phyloP scores from a whole-genome alignment of 2,797 vertebrate genomes.

The Acanthis flammea region DNA sequence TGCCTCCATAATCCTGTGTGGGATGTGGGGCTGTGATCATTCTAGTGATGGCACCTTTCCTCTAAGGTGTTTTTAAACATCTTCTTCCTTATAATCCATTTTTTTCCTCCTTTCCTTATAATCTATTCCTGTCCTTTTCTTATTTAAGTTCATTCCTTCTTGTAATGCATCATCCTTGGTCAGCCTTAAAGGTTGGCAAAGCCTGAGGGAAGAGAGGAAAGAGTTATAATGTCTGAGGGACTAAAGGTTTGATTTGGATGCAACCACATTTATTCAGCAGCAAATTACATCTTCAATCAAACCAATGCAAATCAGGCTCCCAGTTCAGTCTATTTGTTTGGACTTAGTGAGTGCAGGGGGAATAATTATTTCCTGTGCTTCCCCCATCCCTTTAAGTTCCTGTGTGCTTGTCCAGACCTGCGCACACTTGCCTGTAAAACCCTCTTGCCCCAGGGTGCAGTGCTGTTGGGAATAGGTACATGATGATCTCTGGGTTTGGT shows the following conservation, averaged over 20 bases:
- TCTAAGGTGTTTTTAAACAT: neutral
- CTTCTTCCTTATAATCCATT: neutral
- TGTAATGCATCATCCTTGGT: slow-evolving; percentile 48
- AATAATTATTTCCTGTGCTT: slow-evolving; percentile 35
- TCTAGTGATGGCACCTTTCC: neutral
- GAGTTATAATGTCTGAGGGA: slow-evolving; percentile 50
- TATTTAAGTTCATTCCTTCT: slow-evolving; percentile 30
- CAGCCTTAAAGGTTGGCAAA: slow-evolving; percentile 54
- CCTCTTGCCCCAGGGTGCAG: neutral
- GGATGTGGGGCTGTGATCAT: neutral
- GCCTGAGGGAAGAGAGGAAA: slow-evolving; percentile 43
- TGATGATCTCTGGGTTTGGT: neutral
- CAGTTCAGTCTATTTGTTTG: slow-evolving; percentile 50
- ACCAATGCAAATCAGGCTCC: slow-evolving; percentile 7
- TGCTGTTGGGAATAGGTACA: neutral
- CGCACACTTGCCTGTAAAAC: rapidly evolving
- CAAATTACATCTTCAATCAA: slow-evolving; percentile 64
- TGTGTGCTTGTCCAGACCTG: rapidly evolving
- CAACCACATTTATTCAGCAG: slow-evolving; percentile 59
- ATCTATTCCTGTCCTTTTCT: slow-evolving; percentile 16
- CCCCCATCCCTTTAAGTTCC: neutral
- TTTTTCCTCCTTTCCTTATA: neutral
- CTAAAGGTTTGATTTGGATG: slow-evolving; percentile 58
- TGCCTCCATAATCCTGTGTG: no score
- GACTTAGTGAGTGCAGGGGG: slow-evolving; percentile 27